Conservation (phyloP, 1,140 invertebrate genomes). For the Vanessa atalanta region DNA sequence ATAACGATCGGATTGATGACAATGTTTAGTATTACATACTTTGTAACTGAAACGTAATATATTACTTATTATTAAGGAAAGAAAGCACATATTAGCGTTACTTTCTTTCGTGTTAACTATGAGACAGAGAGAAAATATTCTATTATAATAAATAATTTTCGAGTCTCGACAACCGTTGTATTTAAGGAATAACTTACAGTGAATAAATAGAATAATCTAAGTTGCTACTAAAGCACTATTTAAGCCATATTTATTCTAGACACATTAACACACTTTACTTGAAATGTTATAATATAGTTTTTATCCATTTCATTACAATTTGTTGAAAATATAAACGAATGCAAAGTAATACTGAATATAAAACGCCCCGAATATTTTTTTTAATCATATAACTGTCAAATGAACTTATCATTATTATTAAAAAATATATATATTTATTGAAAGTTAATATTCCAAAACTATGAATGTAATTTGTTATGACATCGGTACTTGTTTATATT, state of each 20-base stretch:
- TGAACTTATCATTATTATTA: not conserved
- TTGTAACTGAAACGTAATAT: too few species aligned
- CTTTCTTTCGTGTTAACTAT: not conserved
- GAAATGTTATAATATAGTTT: not conserved
- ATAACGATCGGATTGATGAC: too few species aligned
- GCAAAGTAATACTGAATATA: not conserved
- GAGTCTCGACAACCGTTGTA: not conserved
- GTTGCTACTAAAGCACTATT: not conserved
- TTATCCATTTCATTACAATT: not conserved
- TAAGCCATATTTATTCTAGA: not conserved
- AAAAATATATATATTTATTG: not conserved
- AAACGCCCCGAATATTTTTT: not conserved
- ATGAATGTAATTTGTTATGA: not conserved
- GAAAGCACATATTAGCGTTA: not conserved
- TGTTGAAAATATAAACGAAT: not conserved
- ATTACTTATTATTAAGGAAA: not conserved
- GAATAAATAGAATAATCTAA: not conserved
- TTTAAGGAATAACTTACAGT: not conserved
- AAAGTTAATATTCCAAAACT: not conserved
- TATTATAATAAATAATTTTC: conserved; percentile 4
- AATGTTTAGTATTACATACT: too few species aligned
- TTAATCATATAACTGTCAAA: not conserved
- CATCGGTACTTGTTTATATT: not conserved
- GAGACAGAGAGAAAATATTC: not conserved
- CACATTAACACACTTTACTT: not conserved